Base-by-base conservation (phyloP, 2,113 vertebrate species). In the Eudyptes chrysolophus region DNA sequence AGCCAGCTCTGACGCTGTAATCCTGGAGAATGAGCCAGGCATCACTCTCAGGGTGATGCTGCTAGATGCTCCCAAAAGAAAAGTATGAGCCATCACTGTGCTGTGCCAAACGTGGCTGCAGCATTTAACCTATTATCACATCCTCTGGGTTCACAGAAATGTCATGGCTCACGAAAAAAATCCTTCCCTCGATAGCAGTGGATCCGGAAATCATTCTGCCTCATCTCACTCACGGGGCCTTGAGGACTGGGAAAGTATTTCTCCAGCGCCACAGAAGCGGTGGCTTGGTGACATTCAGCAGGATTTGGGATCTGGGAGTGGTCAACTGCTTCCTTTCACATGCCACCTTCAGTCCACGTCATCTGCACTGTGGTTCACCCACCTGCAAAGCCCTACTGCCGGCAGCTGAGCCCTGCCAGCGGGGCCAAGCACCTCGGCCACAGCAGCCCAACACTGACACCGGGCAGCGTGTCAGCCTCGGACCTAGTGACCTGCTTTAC, bases 181-280 rank as follows among this genome's bases (percentile, higher is more conserved):
- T 34, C 74, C 62, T 84, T 78, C 62, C 44, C 66, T 87, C 0
- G 5, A 69, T 0, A 57, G 90, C 36, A 26, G 34, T 6, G 11
- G 58, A 60, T n/a, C 16, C 49, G 70, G 75, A 83, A 94, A 66
- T 46, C 19, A 18, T 61, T 60, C 65, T 72, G 49, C 30, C 18
- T 84, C 10, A 0, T 30, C 42, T 64, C 0, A 0, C 36, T 57
- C 13, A 1, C 11, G 1, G 1, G 26, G 8, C 17, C n/a, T 36
- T 11, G 36, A 57, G 29, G n/a, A 55, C n/a, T 20, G 8, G 58
- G 21, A 55, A 61, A 48, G 25, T 38, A 20, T 42, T 83, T 60
- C 54, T 69, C 51, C 48, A 51, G 36, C 27, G 29, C 29, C 1
- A 0, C 34, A 75, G 55, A 10, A 26, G 27, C 1, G 0, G 57